Evolutionary conservation across 64 coral and sea anemone genomes (phyloP).

Genomic region (Anthopleura sola): DNA sequence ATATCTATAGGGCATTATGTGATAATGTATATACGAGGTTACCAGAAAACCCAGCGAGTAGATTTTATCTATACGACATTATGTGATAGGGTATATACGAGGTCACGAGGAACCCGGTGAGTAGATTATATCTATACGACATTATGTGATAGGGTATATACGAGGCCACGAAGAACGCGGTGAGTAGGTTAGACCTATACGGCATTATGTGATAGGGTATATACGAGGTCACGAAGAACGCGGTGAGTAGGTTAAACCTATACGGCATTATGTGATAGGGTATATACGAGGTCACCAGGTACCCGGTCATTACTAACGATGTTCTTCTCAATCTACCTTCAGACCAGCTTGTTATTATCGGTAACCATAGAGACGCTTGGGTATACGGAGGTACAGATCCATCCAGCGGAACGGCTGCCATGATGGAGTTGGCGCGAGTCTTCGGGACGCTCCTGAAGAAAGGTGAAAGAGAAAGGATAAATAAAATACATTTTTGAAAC

Average conservation of each 20-base stretch:
- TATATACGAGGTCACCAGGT: slow-evolving; percentile 25
- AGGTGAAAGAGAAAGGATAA: slow-evolving; percentile 11
- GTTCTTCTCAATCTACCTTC: background rate
- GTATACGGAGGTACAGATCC: slow-evolving; percentile 71
- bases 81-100: slow-evolving; percentile 67
- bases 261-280: slow-evolving; percentile 66
- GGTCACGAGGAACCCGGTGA: slow-evolving; percentile 61
- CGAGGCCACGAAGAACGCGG: slow-evolving; percentile 49
- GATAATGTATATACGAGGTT: slow-evolving; percentile 56
- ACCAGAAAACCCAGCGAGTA: slow-evolving; percentile 48
- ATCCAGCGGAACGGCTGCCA: slow-evolving; percentile 66
- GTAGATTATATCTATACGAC: background rate
- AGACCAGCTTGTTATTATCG: slow-evolving; percentile 77
- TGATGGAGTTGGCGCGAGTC: slow-evolving; percentile 80
- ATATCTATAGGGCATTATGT: slow-evolving; percentile 50
- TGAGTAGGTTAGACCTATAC: background rate
- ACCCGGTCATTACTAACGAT: background rate
- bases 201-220: slow-evolving; percentile 60
- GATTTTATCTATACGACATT: slow-evolving; percentile 18
- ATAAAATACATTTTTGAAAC: background rate
- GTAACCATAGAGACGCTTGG: slow-evolving; percentile 89
- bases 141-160: slow-evolving; percentile 70
- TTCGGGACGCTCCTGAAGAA: slow-evolving; percentile 63
- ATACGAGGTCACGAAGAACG: slow-evolving; percentile 54
- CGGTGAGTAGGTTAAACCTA: slow-evolving; percentile 25